Evolutionary conservation across 2,113 vertebrate genomes (phyloP), one percentile per base, ranked within the genome.

Genomic region (Silurus meridionalis): DNA sequence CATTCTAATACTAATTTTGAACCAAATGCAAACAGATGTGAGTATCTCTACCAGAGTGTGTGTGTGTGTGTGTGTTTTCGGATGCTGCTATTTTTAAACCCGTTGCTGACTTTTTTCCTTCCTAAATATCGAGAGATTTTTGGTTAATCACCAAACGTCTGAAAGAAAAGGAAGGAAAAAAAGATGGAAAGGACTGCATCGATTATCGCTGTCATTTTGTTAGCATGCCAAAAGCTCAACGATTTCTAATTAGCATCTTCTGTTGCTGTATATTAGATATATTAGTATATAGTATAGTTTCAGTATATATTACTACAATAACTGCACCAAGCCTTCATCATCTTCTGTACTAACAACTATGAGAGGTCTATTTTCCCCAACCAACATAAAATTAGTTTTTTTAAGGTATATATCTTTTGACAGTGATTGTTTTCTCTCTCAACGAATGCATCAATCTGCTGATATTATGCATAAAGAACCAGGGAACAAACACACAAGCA

Each of bases 51-150:
- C 52, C 23, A 82, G 63, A 52, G 48, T 60, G 75, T 48, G 14
- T 21, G 37, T 37, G 28, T 37, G 28, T 37, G 37, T 48, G 14
- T 21, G 60, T 75, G 60, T 75, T 48, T 52, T 37, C 75, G 11
- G 37, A 8, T 11, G 28, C 10, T 67, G 52, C 75, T 80, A 85
- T 85, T 80, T 85, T 79, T 66, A 79, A 85, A 80, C 57, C 60
- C 55, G 60, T n/a, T 72, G 67, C 60, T 28, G 84, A 85, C n/a
- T 57, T 79, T 66, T 67, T 69, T 67, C 61, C 57, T 77, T 80
- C 10, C 52, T 58, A 48, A 80, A 52, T 28, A 57, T 78, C 15
- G 15, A 3, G 2, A 28, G 48, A 75, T 53, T 5, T 53, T 77
- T 57, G n/a, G 77, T 79, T 58, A 5, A 52, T 77, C 74, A 77